Conservation (phyloP, 2,888 invertebrate species). For the Taenaris catops region DNA sequence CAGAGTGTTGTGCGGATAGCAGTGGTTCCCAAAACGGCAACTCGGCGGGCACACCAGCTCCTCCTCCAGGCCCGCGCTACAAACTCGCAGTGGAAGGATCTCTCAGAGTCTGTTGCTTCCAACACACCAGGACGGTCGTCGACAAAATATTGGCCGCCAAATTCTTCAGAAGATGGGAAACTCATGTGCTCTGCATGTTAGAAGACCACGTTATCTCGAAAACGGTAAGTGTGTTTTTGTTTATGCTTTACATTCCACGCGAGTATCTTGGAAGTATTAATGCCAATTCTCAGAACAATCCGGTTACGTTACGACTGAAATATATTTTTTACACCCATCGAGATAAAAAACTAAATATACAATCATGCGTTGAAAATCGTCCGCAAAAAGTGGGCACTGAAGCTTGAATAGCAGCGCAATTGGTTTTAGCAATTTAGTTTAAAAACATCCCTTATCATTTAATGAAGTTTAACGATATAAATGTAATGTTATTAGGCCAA, state of each 20-base stretch:
- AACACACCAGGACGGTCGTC: conserved; percentile 87
- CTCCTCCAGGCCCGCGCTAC: conserved; percentile 80
- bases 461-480: too few relatives aligned
- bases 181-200: conserved; percentile 84
- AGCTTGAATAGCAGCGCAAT: too few relatives aligned
- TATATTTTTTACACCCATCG: conserved; percentile 7
- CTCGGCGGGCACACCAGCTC: conserved; percentile 49
- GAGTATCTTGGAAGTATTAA: too few relatives aligned
- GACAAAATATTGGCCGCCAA: conserved; percentile 89
- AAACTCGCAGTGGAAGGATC: conserved; percentile 86
- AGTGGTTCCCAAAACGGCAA: conserved; percentile 56
- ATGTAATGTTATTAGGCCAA: too few relatives aligned
- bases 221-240: conserved; percentile 81
- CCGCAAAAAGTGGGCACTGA: too few relatives aligned
- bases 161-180: conserved; percentile 88
- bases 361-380: too few relatives aligned
- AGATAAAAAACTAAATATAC: too few relatives aligned
- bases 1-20: conserved; percentile 71
- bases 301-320: conserved; percentile 4
- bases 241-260: neutral
- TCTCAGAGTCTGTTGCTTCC: conserved; percentile 86
- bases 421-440: too few relatives aligned
- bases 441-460: too few relatives aligned
- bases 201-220: conserved; percentile 85
- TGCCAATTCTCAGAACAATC: too few relatives aligned